These are phyloP conservation scores for Sparidentex hasta DNA, from an alignment of 2,797 vertebrate genomes.

Conservation along the genomic window DNA sequence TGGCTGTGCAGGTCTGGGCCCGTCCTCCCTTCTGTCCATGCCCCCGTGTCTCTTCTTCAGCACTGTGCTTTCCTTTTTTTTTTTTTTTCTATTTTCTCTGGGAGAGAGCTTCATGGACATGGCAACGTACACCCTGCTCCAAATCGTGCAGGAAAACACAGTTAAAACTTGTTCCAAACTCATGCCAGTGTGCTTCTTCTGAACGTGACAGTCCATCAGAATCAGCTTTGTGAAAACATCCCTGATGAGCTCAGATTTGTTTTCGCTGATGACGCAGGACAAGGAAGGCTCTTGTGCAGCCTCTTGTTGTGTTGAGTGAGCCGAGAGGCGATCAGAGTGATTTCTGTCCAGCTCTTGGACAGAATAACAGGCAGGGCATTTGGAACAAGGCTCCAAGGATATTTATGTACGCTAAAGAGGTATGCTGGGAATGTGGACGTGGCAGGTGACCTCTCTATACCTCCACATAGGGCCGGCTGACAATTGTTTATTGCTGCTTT, in stretches of 20 bases:
- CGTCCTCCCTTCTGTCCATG: slow-evolving; percentile 50
- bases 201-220: slow-evolving; percentile 38
- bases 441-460: slow-evolving; percentile 81
- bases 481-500: slow-evolving; percentile 73
- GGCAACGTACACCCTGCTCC: slow-evolving; percentile 2
- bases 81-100: slow-evolving; percentile 1
- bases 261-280: slow-evolving; percentile 56
- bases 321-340: slow-evolving; percentile 57
- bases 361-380: slow-evolving; percentile 56
- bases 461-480: slow-evolving; percentile 72
- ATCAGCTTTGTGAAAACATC: slow-evolving; percentile 51
- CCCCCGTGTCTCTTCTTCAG: slow-evolving; percentile 29
- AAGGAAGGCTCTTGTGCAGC: slow-evolving; percentile 53
- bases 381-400: slow-evolving; percentile 66
- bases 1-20: slow-evolving; percentile 68
- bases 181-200: neutral
- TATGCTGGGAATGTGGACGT: slow-evolving; percentile 80
- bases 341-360: slow-evolving; percentile 51
- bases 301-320: slow-evolving; percentile 59
- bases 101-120: slow-evolving; percentile 16
- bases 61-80: neutral
- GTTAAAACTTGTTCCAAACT: slow-evolving; percentile 19
- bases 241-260: slow-evolving; percentile 37
- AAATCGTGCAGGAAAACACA: neutral
- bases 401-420: slow-evolving; percentile 73